Conservation (phyloP, 2,113 vertebrate genomes). For the Dicentrarchus labrax region DNA sequence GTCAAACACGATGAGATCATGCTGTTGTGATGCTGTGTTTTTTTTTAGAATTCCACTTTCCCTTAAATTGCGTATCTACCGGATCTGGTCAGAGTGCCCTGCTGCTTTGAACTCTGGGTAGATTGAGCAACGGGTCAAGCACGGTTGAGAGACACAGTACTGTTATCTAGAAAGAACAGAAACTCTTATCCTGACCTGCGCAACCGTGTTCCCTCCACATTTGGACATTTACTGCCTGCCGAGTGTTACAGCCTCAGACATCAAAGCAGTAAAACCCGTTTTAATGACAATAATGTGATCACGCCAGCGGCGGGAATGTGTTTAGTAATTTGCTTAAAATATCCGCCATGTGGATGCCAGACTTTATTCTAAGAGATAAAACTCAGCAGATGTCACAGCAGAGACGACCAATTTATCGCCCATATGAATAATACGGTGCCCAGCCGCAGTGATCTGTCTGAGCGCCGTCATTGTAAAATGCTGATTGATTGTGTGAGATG, state of each 20-base stretch:
- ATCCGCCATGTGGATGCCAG: constrained; percentile 71
- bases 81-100: constrained; percentile 57
- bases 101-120: constrained; percentile 32
- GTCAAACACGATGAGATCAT: constrained; percentile 55
- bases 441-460: constrained; percentile 17
- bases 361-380: constrained; percentile 65
- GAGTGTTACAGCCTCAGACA: constrained; percentile 37
- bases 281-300: constrained; percentile 75
- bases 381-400: constrained; percentile 73
- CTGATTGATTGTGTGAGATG: constrained; percentile 71
- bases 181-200: constrained; percentile 51
- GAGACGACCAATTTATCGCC: constrained; percentile 64
- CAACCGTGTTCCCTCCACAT: constrained; percentile 24
- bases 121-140: constrained; percentile 57
- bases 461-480: constrained; percentile 49
- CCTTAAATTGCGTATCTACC: not conserved
- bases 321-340: constrained; percentile 79
- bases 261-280: constrained; percentile 52
- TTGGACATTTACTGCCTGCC: constrained; percentile 53
- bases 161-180: constrained; percentile 62
- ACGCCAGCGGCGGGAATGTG: constrained; percentile 53
- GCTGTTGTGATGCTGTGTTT: constrained; percentile 18
- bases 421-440: constrained; percentile 42
- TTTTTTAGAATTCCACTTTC: constrained; percentile 25
- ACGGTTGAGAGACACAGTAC: constrained; percentile 22